Base-by-base conservation (phyloP, 2,888 invertebrate species). In the Cryptocheilus praepositus region DNA sequence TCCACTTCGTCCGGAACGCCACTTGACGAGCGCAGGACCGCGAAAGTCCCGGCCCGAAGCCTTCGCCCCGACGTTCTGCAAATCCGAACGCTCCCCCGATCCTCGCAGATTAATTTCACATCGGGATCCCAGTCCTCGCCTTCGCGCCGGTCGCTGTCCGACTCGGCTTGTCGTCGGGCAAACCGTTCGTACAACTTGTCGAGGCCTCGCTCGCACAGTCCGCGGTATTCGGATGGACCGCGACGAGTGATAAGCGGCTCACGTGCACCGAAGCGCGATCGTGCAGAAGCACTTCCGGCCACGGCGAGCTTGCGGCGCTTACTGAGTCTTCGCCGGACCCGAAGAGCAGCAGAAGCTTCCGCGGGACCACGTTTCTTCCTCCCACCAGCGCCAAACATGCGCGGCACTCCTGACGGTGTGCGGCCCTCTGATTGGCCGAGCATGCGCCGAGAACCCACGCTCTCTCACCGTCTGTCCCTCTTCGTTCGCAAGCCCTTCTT, bases 231-330 rank as follows among this genome's bases (percentile, higher is more conserved):
- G 36, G 36, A 36, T 36, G 36, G 36, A 36, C 36, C 36, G 36
- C 36, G 11, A 11, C 7, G 36, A 11, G 1, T 11, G 36, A 11
- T 36, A 11, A 36, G 25, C 25, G 11, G 21, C n/a, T 16, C n/a
- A 53, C 22, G 8, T 18, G 16, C n/a, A 53, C 8, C 22, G n/a
- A 28, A 3, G 28, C 25, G 16, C 25, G 0, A 28, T 15, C 54
- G 22, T 16, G 28, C 22, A 15, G 16, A 25, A 25, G 18, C 25
- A 64, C 76, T 67, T 73, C 77, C 81, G 75, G 52, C 75, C 77
- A 72, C 81, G 77, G 71, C 80, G 82, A 84, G 83, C 80, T 85
- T 82, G 82, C 86, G 82, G 84, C 84, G 83, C 86, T 82, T 82
- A 88, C 88, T 88, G 86, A 87, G 76, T 78, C 69, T 62, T 67